Base-by-base conservation (phyloP, 1,140 invertebrate species). In the Rhopalosiphum padi region DNA sequence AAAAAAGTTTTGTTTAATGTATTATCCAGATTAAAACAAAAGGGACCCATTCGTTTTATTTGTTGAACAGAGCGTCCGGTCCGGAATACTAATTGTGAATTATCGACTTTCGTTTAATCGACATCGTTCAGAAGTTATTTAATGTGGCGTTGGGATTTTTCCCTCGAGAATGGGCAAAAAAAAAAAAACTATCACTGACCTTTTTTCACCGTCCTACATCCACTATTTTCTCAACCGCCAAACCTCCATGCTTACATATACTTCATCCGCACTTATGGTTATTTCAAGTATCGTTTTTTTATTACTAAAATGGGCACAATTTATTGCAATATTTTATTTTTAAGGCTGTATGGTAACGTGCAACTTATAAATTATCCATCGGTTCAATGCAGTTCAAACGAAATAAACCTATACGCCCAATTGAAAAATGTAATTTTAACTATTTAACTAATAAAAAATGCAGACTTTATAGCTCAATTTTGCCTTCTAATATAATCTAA, bases 1-100 rank as follows among this genome's bases (percentile, higher is more conserved):
- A 82, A 91, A 91, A 91, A 91, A 91, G 90, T 91, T 91, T 91
- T 91, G 90, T 91, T 91, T 82, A 48, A 91, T 91, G 90, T 91
- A 91, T 91, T 82, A 91, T 91, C 90, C 90, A 91, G 90, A 91
- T 91, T 91, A 91, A 91, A 91, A 91, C 90, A 82, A 91, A 91
- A 77, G 68, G 90, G 90, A 91, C 90, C 55, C 55, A 77, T 91
- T 91, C 90, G 90, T 91, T 82, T 91, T 91, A 91, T 91, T n/a
- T 91, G 90, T 91, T 91, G 90, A 91, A 68, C 90, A 91, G 90
- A 77, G 46, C 60, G 60, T 91, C 90, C 90, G 90, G 90, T n/a
- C 90, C 90, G 90, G 90, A 91, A 91, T 91, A 91, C 90, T 91
- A 91, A 91, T 91, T 91, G 90, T 91, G 68, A 91, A 91, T 91